A percentile compares a stretch with the other conserved stretches of the same genome.
phyloP scores from a whole-genome alignment of 2,888 invertebrate species.

The Cordilura impudica region DNA sequence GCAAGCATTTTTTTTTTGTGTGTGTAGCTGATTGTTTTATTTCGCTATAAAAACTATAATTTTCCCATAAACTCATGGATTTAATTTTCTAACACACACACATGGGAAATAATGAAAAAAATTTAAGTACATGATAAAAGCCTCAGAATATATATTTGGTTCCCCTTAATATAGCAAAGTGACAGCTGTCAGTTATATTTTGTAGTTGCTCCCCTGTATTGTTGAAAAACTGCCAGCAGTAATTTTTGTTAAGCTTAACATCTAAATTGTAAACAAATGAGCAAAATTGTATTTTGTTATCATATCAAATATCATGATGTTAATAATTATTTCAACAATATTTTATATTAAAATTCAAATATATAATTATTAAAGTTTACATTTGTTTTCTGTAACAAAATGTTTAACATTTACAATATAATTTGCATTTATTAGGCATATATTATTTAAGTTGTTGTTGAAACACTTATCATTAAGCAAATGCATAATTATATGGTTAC shows the following conservation, averaged over 20 bases:
- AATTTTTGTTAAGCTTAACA: slow-evolving; percentile 26
- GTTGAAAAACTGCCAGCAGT: slow-evolving; percentile 28
- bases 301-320: slow-evolving; percentile 49
- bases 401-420: slow-evolving; percentile 27
- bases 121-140: slow-evolving; percentile 20
- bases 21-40: neutral
- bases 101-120: neutral
- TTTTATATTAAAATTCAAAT: neutral
- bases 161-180: slow-evolving; percentile 39
- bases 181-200: slow-evolving; percentile 54
- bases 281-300: slow-evolving; percentile 33
- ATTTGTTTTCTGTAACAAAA: slow-evolving; percentile 3
- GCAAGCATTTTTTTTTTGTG: slow-evolving; percentile 31
- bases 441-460: slow-evolving; percentile 12
- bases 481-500: slow-evolving; percentile 30
- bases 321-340: slow-evolving; percentile 45
- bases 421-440: slow-evolving; percentile 29
- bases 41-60: neutral
- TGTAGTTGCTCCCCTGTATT: slow-evolving; percentile 21
- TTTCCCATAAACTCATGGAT: slow-evolving; percentile 10
- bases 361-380: slow-evolving; percentile 6
- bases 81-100: neutral
- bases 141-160: slow-evolving; percentile 29
- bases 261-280: slow-evolving; percentile 17
- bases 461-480: slow-evolving; percentile 40